Evolutionary conservation across 2,113 vertebrate species (phyloP).

Genomic region (Pseudorectes ferrugineus): DNA sequence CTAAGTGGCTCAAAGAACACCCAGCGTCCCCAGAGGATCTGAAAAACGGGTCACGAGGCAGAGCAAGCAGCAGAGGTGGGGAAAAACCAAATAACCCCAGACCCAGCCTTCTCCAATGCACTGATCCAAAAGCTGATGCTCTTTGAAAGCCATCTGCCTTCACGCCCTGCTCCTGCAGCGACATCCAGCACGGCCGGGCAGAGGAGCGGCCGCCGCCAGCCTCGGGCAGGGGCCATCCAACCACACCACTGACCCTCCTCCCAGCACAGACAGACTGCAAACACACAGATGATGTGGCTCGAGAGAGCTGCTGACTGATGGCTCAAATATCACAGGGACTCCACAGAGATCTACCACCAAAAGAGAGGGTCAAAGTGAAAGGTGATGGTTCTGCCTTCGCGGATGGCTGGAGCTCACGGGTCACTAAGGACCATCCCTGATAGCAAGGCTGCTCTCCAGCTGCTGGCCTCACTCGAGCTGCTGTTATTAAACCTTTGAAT

Average conservation of each 20-base stretch:
- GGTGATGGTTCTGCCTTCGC: background rate
- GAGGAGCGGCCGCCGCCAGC: background rate
- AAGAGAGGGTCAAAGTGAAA: background rate
- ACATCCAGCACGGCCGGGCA: background rate
- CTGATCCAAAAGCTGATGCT: background rate
- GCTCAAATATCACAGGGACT: rapidly evolving
- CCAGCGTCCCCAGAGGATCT: background rate
- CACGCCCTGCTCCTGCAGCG: background rate
- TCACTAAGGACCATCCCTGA: background rate
- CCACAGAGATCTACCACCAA: background rate
- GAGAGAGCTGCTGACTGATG: background rate
- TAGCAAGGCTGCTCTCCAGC: background rate
- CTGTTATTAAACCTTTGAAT: slow-evolving; percentile 12
- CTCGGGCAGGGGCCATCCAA: rapidly evolving
- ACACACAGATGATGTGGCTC: rapidly evolving
- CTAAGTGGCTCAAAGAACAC: background rate
- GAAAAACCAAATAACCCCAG: background rate
- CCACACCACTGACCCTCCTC: background rate
- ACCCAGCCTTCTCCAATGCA: background rate
- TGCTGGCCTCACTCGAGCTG: background rate
- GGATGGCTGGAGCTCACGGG: background rate
- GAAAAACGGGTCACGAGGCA: background rate
- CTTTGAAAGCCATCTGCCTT: background rate
- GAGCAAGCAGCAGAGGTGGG: background rate
- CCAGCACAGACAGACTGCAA: background rate